phyloP scores from a whole-genome alignment of 2,113 vertebrate genomes.

The Suncus etruscus region DNA sequence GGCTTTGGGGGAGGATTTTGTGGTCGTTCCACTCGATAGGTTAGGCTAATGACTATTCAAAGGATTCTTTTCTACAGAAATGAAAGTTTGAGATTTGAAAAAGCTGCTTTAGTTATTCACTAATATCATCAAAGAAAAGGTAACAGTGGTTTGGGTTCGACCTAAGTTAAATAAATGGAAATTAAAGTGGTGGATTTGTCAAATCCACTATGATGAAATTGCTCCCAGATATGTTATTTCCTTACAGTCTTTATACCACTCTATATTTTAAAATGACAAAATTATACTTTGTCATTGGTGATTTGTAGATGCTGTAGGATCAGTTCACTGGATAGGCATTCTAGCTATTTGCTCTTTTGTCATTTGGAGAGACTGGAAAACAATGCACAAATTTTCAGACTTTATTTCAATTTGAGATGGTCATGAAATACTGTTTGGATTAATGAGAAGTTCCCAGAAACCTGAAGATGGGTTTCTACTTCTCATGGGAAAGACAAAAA shows the following conservation, averaged over 20 bases:
- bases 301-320: neutral
- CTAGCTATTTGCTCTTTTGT: neutral
- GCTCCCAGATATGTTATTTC: slow-evolving; percentile 7
- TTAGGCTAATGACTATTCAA: slow-evolving; percentile 39
- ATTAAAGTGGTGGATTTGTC: neutral
- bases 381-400: neutral
- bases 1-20: slow-evolving; percentile 67
- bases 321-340: slow-evolving; percentile 6
- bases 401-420: neutral
- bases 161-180: neutral
- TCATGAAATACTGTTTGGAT: neutral
- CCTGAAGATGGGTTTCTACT: neutral
- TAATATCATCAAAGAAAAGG: slow-evolving; percentile 37
- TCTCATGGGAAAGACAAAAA: slow-evolving; percentile 38
- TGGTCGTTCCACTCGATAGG: slow-evolving; percentile 64
- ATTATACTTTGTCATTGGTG: neutral
- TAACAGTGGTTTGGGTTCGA: slow-evolving; percentile 13
- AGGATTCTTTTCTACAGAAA: slow-evolving; percentile 52
- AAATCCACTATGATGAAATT: neutral
- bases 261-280: too few species aligned
- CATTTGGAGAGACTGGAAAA: neutral
- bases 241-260: neutral
- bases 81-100: slow-evolving; percentile 58
- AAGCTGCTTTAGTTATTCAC: slow-evolving; percentile 32
- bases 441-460: slow-evolving; percentile 17